These are phyloP conservation scores for Eulemur macaco DNA, from an alignment of 2,113 vertebrate genomes.

Conservation along the genomic window DNA sequence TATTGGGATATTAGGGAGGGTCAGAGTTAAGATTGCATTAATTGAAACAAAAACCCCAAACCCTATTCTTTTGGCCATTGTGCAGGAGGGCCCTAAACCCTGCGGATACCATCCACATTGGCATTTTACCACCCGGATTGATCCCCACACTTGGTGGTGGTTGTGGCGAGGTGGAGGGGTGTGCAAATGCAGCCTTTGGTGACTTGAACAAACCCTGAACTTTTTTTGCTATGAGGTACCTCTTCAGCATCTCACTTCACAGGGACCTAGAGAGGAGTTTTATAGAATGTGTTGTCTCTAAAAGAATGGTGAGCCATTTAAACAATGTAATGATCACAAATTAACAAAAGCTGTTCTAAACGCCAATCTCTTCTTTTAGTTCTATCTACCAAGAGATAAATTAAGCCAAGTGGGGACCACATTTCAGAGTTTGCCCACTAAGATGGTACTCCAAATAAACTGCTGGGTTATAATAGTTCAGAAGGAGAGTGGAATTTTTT, in stretches of 20 bases:
- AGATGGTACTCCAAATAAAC: not conserved
- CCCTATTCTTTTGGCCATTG: not conserved
- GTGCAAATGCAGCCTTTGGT: too few relatives aligned
- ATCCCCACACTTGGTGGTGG: not conserved
- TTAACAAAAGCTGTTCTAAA: not conserved
- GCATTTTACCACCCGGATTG: not conserved
- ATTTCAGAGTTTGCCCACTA: not conserved
- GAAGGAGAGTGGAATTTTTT: not conserved
- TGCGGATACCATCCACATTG: not conserved
- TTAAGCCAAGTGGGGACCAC: not conserved
- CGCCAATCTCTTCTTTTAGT: not conserved
- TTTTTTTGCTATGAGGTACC: not conserved
- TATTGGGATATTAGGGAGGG: not conserved
- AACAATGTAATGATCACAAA: not conserved
- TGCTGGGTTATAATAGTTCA: not conserved
- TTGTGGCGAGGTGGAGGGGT: fast-evolving
- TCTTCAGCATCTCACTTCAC: not conserved
- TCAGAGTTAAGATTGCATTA: not conserved
- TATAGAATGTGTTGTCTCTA: not conserved
- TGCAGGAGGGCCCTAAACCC: not conserved
- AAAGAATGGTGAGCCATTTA: not conserved
- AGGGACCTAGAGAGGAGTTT: not conserved
- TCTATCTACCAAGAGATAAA: not conserved
- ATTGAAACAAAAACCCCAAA: not conserved
- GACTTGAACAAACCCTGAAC: not conserved